These are phyloP conservation scores for Spodoptera picta DNA, from an alignment of 2,888 invertebrate genomes.

Conservation along the genomic window DNA sequence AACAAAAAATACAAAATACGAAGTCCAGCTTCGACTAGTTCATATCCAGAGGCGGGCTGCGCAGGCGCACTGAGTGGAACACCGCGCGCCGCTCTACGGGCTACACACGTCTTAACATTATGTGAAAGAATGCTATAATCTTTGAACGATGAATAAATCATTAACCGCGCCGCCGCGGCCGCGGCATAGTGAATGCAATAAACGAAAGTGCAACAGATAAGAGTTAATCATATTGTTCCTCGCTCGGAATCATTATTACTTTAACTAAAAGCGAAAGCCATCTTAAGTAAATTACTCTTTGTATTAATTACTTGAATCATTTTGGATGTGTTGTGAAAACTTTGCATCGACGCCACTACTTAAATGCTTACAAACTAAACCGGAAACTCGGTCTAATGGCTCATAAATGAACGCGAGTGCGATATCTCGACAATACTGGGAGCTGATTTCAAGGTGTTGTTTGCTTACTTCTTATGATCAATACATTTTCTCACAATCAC, in stretches of 20 bases:
- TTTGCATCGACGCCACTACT: slow-evolving; percentile 27
- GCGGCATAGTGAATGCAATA: slow-evolving; percentile 65
- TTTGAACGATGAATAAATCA: slow-evolving; percentile 64
- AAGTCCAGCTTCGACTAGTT: slow-evolving; percentile 70
- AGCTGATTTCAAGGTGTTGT: slow-evolving; percentile 66
- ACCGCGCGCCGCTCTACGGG: neutral
- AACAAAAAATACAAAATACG: slow-evolving; percentile 61
- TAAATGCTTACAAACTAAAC: slow-evolving; percentile 48
- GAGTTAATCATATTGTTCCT: slow-evolving; percentile 44
- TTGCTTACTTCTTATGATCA: slow-evolving; percentile 60
- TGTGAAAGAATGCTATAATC: slow-evolving; percentile 65
- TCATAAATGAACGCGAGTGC: slow-evolving; percentile 46
- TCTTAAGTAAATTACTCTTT: slow-evolving; percentile 36
- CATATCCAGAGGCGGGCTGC: slow-evolving; percentile 17
- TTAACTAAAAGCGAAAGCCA: slow-evolving; percentile 50
- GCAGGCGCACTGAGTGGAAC: slow-evolving; percentile 11
- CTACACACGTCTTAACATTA: slow-evolving; percentile 41
- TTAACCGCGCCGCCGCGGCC: slow-evolving; percentile 60
- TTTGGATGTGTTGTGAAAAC: slow-evolving; percentile 38
- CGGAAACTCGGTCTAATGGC: slow-evolving; percentile 50
- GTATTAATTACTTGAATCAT: slow-evolving; percentile 17
- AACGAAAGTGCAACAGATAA: slow-evolving; percentile 67
- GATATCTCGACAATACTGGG: slow-evolving; percentile 65
- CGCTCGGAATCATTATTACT: slow-evolving; percentile 34
- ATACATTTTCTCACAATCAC: slow-evolving; percentile 66